Evolutionary conservation across 2,797 vertebrate genomes (phyloP), one percentile per base, ranked within the genome.

Genomic region (Semaprochilodus insignis): DNA sequence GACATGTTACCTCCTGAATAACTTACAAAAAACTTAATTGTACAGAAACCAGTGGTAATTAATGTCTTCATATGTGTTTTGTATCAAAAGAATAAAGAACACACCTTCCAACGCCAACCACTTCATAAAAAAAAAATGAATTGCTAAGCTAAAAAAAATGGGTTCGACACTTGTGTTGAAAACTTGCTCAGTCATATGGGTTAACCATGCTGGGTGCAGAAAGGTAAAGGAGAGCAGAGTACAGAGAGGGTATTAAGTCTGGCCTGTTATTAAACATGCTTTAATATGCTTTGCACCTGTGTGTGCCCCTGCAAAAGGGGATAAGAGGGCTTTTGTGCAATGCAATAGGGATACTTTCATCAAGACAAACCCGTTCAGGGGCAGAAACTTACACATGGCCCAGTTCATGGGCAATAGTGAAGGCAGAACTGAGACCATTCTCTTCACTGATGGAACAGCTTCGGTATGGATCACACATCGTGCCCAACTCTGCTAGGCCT

Each of bases 391-490:
- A 99, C 98, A 99, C 97, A 55, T 99, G 98, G 77, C 98, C 98
- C 84, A 99, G 94, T 87, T 99, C 98, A 85, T 99, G 98, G 25
- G 97, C 97, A 80, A 99, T 97, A 88, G 98, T 99, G 90, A 99
- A 99, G 87, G 97, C 97, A 51, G 98, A 96, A 81, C 97, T 99
- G 85, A 99, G 94, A 88, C 98, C 98, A 66, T 99, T 99, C 92
- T 99, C 98, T 89, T 99, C 98, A 5, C 97, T 99, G 92, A 99
- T 96, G 86, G 98, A 99, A 92, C 98, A 99, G 92, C 98, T 99
- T 83, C 97, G 95, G 72, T 94, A 93, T 5, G 94, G 96, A 86
- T 99, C 97, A 7, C 98, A 99, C 96, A 99, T 96, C 76, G 98
- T 99, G 73, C 98, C 98, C 84, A 99, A 92, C 90, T 99, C 97